phyloP scores from a whole-genome alignment of 2,797 vertebrate species.

The Characodon lateralis region DNA sequence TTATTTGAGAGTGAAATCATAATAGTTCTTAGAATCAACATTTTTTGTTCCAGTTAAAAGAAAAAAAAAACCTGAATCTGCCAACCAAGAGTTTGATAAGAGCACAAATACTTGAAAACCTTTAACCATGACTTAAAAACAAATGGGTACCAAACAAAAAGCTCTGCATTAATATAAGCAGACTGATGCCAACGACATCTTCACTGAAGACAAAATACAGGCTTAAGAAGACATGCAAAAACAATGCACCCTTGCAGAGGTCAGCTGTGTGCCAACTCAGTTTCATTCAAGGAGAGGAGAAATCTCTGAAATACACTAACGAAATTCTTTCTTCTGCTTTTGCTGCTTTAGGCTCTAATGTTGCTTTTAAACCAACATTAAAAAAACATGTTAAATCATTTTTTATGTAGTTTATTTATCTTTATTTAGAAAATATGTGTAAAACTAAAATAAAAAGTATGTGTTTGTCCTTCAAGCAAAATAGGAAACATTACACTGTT shows the following conservation, averaged over 20 bases:
- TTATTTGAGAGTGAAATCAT: slow-evolving; percentile 36
- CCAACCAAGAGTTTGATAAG: slow-evolving; percentile 22
- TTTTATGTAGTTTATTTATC: neutral
- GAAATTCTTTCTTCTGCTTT: neutral
- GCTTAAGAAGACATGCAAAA: slow-evolving; percentile 8
- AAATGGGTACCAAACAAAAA: slow-evolving; percentile 63
- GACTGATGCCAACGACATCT: slow-evolving; percentile 6
- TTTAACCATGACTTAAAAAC: slow-evolving; percentile 62
- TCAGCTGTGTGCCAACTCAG: slow-evolving; percentile 27
- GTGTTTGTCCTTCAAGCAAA: neutral
- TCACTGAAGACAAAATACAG: slow-evolving; percentile 20
- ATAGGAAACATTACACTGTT: neutral
- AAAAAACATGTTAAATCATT: no score
- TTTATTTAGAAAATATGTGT: neutral
- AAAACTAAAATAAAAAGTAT: no score
- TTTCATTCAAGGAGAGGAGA: neutral
- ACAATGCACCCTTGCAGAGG: slow-evolving; percentile 32
- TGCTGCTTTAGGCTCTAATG: neutral
- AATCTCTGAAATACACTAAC: neutral
- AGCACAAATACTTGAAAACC: slow-evolving; percentile 18
- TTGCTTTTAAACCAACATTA: neutral
- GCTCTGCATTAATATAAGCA: slow-evolving; percentile 14
- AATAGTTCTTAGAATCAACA: slow-evolving; percentile 30
- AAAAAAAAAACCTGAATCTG: neutral
- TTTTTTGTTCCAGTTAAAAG: slow-evolving; percentile 19